Evolutionary conservation across 2,888 invertebrate genomes (phyloP), one percentile per base, ranked within the genome.

Genomic region (Dryobotodes eremita): DNA sequence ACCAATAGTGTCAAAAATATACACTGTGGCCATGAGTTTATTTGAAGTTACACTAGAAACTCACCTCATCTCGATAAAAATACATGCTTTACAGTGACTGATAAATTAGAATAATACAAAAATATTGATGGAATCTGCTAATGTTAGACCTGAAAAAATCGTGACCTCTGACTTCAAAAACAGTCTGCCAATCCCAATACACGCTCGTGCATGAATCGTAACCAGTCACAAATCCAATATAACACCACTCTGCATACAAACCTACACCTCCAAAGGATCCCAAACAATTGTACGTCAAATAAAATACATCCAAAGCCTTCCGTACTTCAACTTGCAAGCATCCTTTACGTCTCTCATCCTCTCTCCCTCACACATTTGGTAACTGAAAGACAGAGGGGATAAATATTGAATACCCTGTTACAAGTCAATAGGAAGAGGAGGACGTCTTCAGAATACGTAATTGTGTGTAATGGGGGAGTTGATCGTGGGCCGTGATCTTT

Each of bases 371-470:
- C 59, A 53, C 79, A 7, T 31, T 68, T 7, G 23, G 31, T 4
- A 15, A 13, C 10, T 59, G 66, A 83, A 78, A 73, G 66, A 66
- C 80, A 83, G 15, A 55, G 61, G 26, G 26, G 65, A 61, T 66
- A 83, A 73, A 84, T 78, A 85, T 86, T 80, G 84, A 88, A 86
- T 86, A 71, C 59, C 69, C 75, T 79, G 88, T 83, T 66, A 85
- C 84, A 83, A 88, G 86, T 89, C 88, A 88, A 88, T 88, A 79
- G 81, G 71, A 17, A 68, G n/a, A 55, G 31, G 20, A 53, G 66
- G 11, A 85, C 85, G 77, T 26, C 50, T 77, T 59, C 42, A 15
- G 88, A 86, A 88, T 88, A 81, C 73, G 80, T 83, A 79, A 88
- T 89, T 74, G 68, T 61, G 73, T 53, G 77, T 79, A 77, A 87